Evolutionary conservation across 1,140 invertebrate genomes (phyloP).

Genomic region (Hetaerina americana): DNA sequence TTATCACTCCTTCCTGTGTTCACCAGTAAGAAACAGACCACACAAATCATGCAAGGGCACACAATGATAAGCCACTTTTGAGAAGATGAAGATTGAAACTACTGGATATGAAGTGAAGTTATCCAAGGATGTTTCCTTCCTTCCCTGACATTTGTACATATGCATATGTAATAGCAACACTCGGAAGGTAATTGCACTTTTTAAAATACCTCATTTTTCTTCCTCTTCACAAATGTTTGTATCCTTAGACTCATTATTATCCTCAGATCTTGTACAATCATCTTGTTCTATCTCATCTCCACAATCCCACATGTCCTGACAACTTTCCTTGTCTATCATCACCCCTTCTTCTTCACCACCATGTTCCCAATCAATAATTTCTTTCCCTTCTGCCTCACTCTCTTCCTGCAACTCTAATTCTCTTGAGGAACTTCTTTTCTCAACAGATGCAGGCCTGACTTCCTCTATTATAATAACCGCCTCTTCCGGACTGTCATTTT

Average conservation of each 20-base stretch:
- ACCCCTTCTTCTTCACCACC: slow-evolving; percentile 3
- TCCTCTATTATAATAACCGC: background rate
- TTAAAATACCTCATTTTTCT: background rate
- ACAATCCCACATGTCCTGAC: background rate
- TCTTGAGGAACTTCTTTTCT: background rate
- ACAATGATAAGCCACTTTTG: background rate
- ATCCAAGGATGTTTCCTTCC: background rate
- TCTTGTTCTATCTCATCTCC: background rate
- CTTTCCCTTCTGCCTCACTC: background rate
- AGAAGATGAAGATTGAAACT: background rate
- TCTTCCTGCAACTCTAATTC: background rate
- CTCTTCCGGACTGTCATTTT: slow-evolving; percentile 16
- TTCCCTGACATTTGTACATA: background rate
- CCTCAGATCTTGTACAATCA: background rate
- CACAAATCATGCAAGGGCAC: slow-evolving; percentile 17
- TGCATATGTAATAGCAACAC: background rate
- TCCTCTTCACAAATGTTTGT: background rate
- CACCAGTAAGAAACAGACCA: slow-evolving; percentile 30
- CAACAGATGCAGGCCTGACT: no score
- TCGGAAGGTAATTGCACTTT: background rate
- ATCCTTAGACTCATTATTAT: background rate
- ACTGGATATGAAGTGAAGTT: background rate
- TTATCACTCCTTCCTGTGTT: slow-evolving; percentile 8
- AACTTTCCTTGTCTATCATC: background rate
- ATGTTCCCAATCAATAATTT: background rate